Base-by-base conservation (phyloP, 2,113 vertebrate genomes). In the Ailuropoda melanoleuca region DNA sequence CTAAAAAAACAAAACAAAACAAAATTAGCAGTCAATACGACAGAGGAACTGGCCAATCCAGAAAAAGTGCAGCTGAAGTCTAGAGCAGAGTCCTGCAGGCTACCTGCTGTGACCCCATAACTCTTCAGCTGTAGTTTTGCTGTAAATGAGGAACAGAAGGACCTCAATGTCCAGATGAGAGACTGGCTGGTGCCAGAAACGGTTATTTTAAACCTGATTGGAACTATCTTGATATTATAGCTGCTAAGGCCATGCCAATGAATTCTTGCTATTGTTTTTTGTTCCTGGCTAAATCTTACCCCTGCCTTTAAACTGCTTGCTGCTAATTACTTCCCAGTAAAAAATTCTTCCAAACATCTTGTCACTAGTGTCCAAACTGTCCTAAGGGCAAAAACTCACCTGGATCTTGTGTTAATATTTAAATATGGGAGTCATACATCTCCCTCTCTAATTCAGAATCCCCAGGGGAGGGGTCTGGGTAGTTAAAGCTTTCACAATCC, bases 401-500 rank as follows among this genome's bases (percentile, higher is more conserved):
- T 26, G 6, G 4, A 48, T 4, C 15, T 53, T 8, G 39, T 53
- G 39, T 43, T 72, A 90, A 66, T n/a, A 85, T 64, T 95, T 81
- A 84, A 87, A n/a, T 78, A 18, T 37, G 4, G 1, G 6, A 14
- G 37, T 88, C 31, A 62, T 4, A 70, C 6, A 0, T 1, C 11
- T 64, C 8, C 0, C 1, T 6, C 6, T 46, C 9, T 39, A 50
- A 89, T 19, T 87, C 13, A 70, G 34, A 91, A 85, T 77, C 2
- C 46, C 6, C 26, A 78, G 2, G 6, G 6, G 31, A 62, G 4
- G 55, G 21, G 0, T 62, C 18, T 81, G 4, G n/a, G 1, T 1
- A 46, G 11, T 39, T 85, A 43, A 39, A 88, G 2, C 10, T 83
- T 75, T 12, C 29, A 53, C 12, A 50, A 6, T 88, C 0, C 13